Percentiles rank a stretch among this genome's conserved stretches.
phyloP scores from a whole-genome alignment of 2,113 vertebrate species.

The Oncorhynchus kisutch region DNA sequence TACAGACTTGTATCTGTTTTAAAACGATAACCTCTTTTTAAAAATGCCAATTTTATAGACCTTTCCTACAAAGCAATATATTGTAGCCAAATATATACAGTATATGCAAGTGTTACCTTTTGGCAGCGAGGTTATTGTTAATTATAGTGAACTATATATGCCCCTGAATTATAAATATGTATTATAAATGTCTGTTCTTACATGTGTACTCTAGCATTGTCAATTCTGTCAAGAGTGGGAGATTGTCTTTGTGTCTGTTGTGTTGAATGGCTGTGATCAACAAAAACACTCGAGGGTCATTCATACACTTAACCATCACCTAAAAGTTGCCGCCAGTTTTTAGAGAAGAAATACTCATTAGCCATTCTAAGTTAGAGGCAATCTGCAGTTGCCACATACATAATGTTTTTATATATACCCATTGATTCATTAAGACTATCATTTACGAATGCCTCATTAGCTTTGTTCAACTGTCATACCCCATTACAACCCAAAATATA shows the following conservation, averaged over 20 bases:
- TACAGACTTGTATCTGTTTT: constrained; percentile 48
- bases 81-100: constrained; percentile 42
- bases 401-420: too few species aligned
- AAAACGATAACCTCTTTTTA: background rate
- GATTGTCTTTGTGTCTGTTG: constrained; percentile 28
- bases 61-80: constrained; percentile 20
- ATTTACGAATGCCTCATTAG: too few species aligned
- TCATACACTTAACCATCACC: constrained; percentile 1
- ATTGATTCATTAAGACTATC: too few species aligned
- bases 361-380: too few species aligned
- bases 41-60: constrained; percentile 19
- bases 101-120: constrained; percentile 58
- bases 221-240: constrained; percentile 7
- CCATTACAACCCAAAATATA: too few species aligned
- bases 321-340: background rate
- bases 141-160: constrained; percentile 41
- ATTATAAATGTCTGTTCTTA: constrained; percentile 57
- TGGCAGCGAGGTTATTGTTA: constrained; percentile 18
- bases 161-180: constrained; percentile 60
- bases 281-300: constrained; percentile 12
- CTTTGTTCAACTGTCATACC: too few species aligned
- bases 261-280: background rate
- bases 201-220: constrained; percentile 23
- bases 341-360: too few species aligned
- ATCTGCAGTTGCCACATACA: too few species aligned